Conservation (phyloP, 2,888 invertebrate species). For the Cyclophora punctaria region DNA sequence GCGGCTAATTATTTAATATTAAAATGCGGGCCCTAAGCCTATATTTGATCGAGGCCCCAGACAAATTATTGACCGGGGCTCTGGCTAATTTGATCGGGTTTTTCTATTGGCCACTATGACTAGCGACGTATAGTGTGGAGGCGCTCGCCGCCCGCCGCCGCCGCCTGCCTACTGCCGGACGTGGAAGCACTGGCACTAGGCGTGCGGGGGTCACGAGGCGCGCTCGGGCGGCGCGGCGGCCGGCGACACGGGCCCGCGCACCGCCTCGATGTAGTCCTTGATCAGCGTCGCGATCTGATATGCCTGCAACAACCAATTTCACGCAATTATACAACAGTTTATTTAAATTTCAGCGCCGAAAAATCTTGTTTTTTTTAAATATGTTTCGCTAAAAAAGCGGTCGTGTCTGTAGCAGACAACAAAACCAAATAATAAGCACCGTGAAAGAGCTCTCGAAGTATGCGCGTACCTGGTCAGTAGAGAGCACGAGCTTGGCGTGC, state of each 20-base stretch:
- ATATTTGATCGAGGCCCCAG: too few relatives aligned
- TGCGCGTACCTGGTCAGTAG: slow-evolving; percentile 86
- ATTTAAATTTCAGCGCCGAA: too few relatives aligned
- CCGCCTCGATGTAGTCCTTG: slow-evolving; percentile 83
- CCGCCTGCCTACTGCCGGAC: slow-evolving; percentile 45
- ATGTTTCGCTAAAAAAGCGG: background rate
- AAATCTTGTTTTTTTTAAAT: too few relatives aligned
- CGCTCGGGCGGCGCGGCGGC: slow-evolving; percentile 33
- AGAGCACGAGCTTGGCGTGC: slow-evolving; percentile 94
- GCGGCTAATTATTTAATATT: too few relatives aligned
- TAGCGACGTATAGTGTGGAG: too few relatives aligned
- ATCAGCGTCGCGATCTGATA: slow-evolving; percentile 95
- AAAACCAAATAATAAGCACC: background rate
- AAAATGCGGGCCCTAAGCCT: too few relatives aligned
- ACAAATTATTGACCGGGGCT: too few relatives aligned
- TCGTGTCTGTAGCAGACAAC: background rate
- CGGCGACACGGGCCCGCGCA: slow-evolving; percentile 68
- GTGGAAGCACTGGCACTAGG: slow-evolving; percentile 75
- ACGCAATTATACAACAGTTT: too few relatives aligned
- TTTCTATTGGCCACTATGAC: too few relatives aligned
- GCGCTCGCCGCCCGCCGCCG: too few relatives aligned
- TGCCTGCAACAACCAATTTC: slow-evolving; percentile 74
- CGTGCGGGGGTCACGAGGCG: slow-evolving; percentile 63
- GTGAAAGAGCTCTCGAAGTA: too few relatives aligned
- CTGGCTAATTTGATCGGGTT: too few relatives aligned